Evolutionary conservation across 2,113 vertebrate species (phyloP).

Genomic region (Nesogale talazaci): DNA sequence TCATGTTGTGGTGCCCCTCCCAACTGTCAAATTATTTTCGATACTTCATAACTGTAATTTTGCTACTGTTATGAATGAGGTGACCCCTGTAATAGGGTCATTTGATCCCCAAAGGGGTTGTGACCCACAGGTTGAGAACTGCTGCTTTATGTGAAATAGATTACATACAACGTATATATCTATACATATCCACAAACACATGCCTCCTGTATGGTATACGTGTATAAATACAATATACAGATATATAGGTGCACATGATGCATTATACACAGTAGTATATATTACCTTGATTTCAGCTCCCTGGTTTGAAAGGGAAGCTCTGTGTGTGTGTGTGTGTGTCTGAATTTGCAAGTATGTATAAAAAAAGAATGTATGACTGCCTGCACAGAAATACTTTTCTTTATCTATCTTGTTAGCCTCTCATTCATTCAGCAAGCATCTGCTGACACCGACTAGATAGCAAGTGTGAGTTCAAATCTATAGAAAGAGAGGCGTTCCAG

Average conservation of each 20-base stretch:
- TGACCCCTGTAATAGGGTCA: too few species aligned
- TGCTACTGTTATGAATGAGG: too few species aligned
- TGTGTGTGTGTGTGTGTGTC: neutral
- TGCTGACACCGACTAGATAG: neutral
- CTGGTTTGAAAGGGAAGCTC: constrained; percentile 15
- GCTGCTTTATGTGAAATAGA: too few species aligned
- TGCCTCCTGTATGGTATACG: neutral
- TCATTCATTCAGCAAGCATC: neutral
- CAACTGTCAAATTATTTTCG: too few species aligned
- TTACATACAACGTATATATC: too few species aligned
- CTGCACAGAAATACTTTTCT: neutral
- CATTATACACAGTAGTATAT: constrained; percentile 33
- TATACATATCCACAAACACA: too few species aligned
- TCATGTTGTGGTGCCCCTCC: too few species aligned
- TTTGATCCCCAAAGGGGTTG: too few species aligned
- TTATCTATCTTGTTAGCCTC: neutral
- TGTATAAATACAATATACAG: neutral
- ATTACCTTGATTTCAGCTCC: constrained; percentile 50
- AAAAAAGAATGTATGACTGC: neutral
- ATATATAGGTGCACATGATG: neutral
- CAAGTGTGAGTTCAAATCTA: neutral
- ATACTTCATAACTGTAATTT: too few species aligned
- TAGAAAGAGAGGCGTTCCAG: neutral
- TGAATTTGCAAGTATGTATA: neutral
- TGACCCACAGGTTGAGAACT: too few species aligned